Evolutionary conservation across 2,888 invertebrate species (phyloP), one percentile per base, ranked within the genome.

Genomic region (Acutogordius australiensis): DNA sequence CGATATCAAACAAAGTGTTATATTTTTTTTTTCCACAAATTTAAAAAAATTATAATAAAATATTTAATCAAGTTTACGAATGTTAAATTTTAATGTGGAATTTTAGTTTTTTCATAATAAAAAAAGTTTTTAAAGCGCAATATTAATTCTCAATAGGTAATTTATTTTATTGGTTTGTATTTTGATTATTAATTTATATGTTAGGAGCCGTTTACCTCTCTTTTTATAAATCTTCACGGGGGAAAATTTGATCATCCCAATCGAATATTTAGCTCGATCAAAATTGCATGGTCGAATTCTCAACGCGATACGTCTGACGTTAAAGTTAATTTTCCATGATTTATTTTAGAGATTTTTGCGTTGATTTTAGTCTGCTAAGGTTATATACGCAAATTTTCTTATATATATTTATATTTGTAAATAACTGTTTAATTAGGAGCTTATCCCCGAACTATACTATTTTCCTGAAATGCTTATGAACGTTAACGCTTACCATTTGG

Each of bases 211-310:
- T 88, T 94, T 76, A 90, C 91, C n/a, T 87, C 90, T 45, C 88
- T 94, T 84, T 94, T 91, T 75, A 76, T 97, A 65, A 84, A 88
- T 45, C 77, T 99, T 57, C 94, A 99, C 76, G 90, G 90, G 57
- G 94, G 94, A 63, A 94, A 94, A 72, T 97, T 99, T 73, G 97
- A 99, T 72, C 90, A 94, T 71, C 90, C 94, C 1, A 90, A 97
- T 74, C 75, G 97, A 60, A 76, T 91, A 63, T 97, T 99, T 74
- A 84, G 86, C 1, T 90, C 90, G 1, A 79, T 99, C 45, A 81
- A 84, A 1, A 76, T 88, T 63, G 84, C 91, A 0, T 97, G 97
- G 97, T 90, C 91, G 73, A 91, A 91, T 73, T 94, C 91, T 70
- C 94, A 97, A 72, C 76, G 91, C 60, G 94, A 99, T 71, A 91